A percentile compares a stretch with the other conserved stretches of the same genome.
Evolutionary conservation across 2,888 invertebrate genomes (phyloP).

Genomic region (Blera fallax): DNA sequence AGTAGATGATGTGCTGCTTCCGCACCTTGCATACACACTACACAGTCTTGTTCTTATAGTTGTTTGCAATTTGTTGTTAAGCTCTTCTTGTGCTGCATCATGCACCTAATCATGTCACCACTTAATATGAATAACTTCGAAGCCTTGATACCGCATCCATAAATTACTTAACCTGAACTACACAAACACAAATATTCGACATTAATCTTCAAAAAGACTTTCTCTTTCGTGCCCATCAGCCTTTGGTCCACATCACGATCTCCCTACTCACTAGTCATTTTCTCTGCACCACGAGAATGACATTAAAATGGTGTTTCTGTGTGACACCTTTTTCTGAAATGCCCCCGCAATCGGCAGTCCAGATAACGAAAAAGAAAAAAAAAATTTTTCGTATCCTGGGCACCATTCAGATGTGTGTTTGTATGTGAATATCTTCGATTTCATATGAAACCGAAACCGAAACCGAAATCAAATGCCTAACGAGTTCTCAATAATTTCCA

Average conservation of each 20-base stretch:
- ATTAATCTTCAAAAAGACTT: conserved; percentile 61
- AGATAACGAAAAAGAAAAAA: conserved; percentile 40
- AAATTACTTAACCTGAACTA: conserved; percentile 20
- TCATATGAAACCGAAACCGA: conserved; percentile 60
- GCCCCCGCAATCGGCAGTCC: conserved; percentile 49
- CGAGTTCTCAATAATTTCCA: conserved; percentile 69
- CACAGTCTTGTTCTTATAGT: no score
- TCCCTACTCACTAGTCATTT: neutral
- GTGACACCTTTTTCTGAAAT: conserved; percentile 50
- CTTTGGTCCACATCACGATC: conserved; percentile 65
- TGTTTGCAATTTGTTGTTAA: no score
- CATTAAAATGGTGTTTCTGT: conserved; percentile 64
- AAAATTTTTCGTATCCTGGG: conserved; percentile 45
- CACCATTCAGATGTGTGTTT: neutral
- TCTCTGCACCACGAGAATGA: conserved; percentile 17
- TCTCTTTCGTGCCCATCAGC: conserved; percentile 63
- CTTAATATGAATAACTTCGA: neutral
- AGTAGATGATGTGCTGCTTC: no score
- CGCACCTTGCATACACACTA: no score
- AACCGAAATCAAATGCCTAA: conserved; percentile 69
- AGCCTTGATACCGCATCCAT: conserved; percentile 1
- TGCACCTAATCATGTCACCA: no score
- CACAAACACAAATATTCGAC: conserved; percentile 12
- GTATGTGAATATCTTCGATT: conserved; percentile 35
- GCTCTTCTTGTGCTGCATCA: no score